These are phyloP conservation scores for Diogma glabrata DNA, from an alignment of 2,888 invertebrate genomes.

Conservation along the genomic window DNA sequence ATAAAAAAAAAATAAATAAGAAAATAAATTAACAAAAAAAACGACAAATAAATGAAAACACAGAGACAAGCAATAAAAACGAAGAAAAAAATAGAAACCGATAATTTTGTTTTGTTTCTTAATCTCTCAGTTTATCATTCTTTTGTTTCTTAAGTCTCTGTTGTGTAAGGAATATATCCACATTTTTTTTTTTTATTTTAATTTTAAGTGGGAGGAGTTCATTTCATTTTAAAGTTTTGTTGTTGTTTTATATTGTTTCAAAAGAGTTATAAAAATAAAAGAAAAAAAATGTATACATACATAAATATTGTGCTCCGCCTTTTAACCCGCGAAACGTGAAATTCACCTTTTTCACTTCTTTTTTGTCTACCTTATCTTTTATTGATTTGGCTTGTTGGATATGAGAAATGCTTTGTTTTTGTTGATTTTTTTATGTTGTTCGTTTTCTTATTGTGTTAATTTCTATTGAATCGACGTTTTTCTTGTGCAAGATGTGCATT, in stretches of 20 bases:
- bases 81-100: constrained; percentile 6
- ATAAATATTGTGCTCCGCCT: constrained; percentile 8
- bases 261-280: background rate
- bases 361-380: constrained; percentile 3
- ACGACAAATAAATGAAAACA: constrained; percentile 3
- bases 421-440: background rate
- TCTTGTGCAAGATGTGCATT: no score
- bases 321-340: constrained; percentile 9
- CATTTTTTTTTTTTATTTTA: constrained; percentile 5
- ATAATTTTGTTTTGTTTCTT: constrained; percentile 8
- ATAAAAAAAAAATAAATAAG: constrained; percentile 1
- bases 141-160: background rate
- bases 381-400: constrained; percentile 9
- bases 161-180: constrained; percentile 5
- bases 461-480: no score
- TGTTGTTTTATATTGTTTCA: constrained; percentile 3
- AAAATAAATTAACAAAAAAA: background rate
- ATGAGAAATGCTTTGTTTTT: constrained; percentile 6
- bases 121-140: constrained; percentile 9
- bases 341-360: constrained; percentile 9
- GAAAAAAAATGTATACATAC: constrained; percentile 2
- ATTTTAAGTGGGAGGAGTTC: constrained; percentile 9
- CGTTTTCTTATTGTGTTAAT: background rate
- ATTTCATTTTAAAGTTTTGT: constrained; percentile 2
- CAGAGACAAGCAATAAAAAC: no score